Evolutionary conservation across 2,797 vertebrate genomes (phyloP).

Genomic region (Hephaestus fuliginosus): DNA sequence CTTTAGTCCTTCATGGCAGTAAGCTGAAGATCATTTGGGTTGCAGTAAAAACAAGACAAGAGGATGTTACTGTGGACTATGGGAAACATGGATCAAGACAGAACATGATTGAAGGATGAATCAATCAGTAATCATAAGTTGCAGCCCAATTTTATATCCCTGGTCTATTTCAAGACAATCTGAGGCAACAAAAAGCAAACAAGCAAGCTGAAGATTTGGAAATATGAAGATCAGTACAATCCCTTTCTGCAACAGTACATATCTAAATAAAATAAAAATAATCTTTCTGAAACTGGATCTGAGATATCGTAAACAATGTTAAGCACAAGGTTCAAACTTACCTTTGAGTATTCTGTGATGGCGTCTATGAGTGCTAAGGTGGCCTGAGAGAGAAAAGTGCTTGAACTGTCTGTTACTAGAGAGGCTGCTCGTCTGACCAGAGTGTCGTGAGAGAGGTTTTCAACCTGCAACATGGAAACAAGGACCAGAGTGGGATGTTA

Average conservation of each 20-base stretch:
- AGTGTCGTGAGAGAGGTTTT: conserved; percentile 91
- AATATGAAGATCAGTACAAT: background rate
- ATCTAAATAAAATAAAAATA: too few species aligned
- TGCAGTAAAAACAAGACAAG: too few species aligned
- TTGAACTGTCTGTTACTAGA: conserved; percentile 93
- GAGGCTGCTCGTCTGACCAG: conserved; percentile 92
- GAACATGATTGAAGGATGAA: too few species aligned
- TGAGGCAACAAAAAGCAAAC: too few species aligned
- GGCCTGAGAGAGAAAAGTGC: conserved; percentile 94
- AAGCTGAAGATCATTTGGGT: too few species aligned
- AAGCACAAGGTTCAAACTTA: conserved; percentile 60
- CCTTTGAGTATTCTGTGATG: conserved; percentile 93
- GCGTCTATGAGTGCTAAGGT: conserved; percentile 93
- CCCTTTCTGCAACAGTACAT: background rate
- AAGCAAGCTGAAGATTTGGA: background rate
- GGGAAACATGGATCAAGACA: too few species aligned
- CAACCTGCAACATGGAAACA: conserved; percentile 79
- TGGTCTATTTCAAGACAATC: too few species aligned
- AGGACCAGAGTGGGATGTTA: background rate
- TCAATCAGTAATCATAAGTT: too few species aligned
- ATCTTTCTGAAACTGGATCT: background rate
- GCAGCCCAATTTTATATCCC: too few species aligned
- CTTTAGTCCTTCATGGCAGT: too few species aligned
- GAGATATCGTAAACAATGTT: background rate
- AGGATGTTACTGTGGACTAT: too few species aligned